Percentiles rank a stretch among this genome's conserved stretches.
Evolutionary conservation across 2,113 vertebrate species (phyloP).

Genomic region (Craseonycteris thonglongyai): DNA sequence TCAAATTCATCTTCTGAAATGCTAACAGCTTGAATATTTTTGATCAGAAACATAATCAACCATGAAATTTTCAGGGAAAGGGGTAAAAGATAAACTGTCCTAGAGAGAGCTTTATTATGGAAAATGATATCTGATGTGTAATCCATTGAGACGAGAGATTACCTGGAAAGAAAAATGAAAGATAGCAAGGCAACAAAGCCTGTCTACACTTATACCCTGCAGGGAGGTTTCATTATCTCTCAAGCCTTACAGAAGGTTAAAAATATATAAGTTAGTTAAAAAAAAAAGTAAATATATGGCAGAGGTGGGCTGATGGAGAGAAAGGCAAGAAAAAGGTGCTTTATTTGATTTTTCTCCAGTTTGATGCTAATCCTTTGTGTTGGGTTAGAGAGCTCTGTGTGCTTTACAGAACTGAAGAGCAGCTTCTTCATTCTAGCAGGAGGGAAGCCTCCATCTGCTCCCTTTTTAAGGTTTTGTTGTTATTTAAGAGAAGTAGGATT

Average conservation of each 20-base stretch:
- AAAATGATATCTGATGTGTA: slow-evolving; percentile 19
- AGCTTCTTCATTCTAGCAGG: not conserved
- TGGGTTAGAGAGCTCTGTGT: not conserved
- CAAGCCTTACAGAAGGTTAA: not conserved
- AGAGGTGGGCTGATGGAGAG: not conserved
- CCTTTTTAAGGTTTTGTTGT: not conserved
- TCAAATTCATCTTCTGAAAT: slow-evolving; percentile 60
- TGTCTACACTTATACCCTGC: not conserved
- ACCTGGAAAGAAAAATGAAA: not conserved
- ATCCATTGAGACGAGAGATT: not conserved
- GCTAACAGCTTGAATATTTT: slow-evolving; percentile 49
- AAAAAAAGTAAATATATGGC: not conserved
- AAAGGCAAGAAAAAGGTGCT: not conserved
- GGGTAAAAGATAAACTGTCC: slow-evolving; percentile 42
- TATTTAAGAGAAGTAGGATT: not conserved
- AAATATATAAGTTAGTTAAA: not conserved
- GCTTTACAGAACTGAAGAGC: not conserved
- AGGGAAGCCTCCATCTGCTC: not conserved
- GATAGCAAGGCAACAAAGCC: not conserved
- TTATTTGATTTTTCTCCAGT: not conserved
- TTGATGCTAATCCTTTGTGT: not conserved
- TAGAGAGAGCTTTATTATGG: slow-evolving; percentile 29
- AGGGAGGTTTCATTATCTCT: not conserved
- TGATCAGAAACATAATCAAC: slow-evolving; percentile 41
- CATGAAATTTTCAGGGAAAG: not conserved